Conservation (phyloP, 2,797 vertebrate genomes). For the Netta rufina region DNA sequence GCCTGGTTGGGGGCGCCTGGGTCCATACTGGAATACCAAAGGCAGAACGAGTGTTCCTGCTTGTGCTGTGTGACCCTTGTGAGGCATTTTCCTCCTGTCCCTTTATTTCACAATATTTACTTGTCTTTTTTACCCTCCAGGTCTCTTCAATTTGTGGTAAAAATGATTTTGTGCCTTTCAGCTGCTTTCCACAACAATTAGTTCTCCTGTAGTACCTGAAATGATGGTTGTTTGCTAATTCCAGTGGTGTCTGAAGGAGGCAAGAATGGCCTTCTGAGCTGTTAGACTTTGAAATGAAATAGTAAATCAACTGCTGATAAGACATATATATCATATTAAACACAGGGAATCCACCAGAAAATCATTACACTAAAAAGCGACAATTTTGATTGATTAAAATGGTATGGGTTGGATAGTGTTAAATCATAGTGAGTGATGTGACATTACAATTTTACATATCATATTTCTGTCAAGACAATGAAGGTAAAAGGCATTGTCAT, state of each 20-base stretch:
- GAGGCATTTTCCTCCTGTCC: background rate
- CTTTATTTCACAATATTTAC: constrained; percentile 23
- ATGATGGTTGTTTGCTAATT: constrained; percentile 74
- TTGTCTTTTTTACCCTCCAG: background rate
- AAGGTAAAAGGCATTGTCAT: constrained; percentile 94
- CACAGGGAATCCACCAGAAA: constrained; percentile 87
- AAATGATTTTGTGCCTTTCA: background rate
- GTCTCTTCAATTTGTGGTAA: background rate
- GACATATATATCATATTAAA: constrained; percentile 91
- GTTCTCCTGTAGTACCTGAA: constrained; percentile 5
- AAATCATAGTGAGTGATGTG: constrained; percentile 98
- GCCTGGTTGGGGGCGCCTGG: background rate
- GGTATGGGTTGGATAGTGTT: constrained; percentile 87
- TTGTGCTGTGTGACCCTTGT: background rate
- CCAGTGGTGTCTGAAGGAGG: constrained; percentile 69
- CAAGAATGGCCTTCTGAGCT: constrained; percentile 69
- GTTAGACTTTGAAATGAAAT: constrained; percentile 73
- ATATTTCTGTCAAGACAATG: constrained; percentile 98
- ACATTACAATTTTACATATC: constrained; percentile 95
- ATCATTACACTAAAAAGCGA: constrained; percentile 92
- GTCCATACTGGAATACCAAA: background rate
- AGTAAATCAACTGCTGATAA: constrained; percentile 92
- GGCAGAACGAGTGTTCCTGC: background rate
- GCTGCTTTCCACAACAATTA: constrained; percentile 52
- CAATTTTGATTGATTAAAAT: constrained; percentile 99